These are phyloP conservation scores for Aphelocoma californica DNA, from an alignment of 2,797 vertebrate genomes.

Conservation along the genomic window DNA sequence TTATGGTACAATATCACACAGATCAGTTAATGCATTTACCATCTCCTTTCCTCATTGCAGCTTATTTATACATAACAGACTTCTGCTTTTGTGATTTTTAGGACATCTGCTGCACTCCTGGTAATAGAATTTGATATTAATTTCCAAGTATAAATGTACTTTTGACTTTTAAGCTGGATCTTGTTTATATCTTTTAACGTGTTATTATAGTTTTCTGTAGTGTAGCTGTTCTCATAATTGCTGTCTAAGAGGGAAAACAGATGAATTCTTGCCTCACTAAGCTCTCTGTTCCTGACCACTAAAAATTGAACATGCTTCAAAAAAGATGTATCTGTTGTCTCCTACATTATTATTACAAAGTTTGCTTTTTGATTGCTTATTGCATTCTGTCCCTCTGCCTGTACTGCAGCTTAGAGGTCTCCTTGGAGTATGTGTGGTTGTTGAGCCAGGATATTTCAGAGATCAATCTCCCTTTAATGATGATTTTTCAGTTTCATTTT, in stretches of 20 bases:
- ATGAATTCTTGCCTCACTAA: neutral
- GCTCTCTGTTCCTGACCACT: neutral
- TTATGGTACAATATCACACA: neutral
- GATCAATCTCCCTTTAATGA: neutral
- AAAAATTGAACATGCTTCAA: neutral
- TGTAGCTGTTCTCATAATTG: neutral
- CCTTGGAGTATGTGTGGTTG: rapidly evolving
- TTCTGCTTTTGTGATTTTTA: neutral
- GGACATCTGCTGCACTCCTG: neutral
- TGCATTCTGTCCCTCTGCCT: neutral
- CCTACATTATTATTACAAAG: neutral
- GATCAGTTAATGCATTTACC: neutral
- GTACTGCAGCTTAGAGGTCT: neutral
- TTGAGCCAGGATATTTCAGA: neutral
- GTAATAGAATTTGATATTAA: neutral
- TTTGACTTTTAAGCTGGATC: neutral
- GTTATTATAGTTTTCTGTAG: neutral
- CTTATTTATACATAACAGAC: neutral
- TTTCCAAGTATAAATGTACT: neutral
- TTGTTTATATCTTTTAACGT: neutral
- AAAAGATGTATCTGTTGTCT: neutral
- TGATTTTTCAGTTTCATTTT: neutral
- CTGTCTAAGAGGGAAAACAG: neutral
- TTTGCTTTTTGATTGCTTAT: neutral
- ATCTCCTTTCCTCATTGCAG: neutral